Evolutionary conservation across 2,888 invertebrate species (phyloP).

Genomic region (Stenodera caucasica): DNA sequence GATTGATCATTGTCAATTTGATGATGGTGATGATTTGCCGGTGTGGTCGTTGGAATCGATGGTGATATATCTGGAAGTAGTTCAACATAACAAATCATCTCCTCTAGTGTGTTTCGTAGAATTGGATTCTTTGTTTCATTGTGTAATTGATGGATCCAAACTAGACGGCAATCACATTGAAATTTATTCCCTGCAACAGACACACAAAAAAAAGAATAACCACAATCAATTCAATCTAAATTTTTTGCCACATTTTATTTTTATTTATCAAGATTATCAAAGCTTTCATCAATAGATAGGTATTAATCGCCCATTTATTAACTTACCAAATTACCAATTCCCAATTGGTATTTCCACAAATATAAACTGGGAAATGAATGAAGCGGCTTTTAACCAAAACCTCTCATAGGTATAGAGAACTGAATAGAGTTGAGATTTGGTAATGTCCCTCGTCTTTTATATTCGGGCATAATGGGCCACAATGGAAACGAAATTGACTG

Average conservation of each 20-base stretch:
- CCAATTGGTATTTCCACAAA: background rate
- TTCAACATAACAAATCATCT: slow-evolving; percentile 71
- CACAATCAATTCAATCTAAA: too few species aligned
- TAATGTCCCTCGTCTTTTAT: background rate
- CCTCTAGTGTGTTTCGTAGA: slow-evolving; percentile 69
- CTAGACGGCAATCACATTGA: slow-evolving; percentile 79
- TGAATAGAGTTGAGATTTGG: background rate
- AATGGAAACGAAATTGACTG: background rate
- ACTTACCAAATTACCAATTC: background rate
- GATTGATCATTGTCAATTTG: slow-evolving; percentile 21
- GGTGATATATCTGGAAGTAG: slow-evolving; percentile 22
- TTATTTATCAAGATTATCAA: too few species aligned
- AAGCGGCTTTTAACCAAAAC: background rate
- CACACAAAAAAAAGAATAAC: too few species aligned
- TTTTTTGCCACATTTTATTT: too few species aligned
- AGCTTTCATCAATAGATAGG: background rate
- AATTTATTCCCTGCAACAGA: slow-evolving; percentile 80
- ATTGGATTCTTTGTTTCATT: slow-evolving; percentile 74
- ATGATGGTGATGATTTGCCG: slow-evolving; percentile 13
- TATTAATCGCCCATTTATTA: background rate
- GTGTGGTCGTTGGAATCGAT: slow-evolving; percentile 22
- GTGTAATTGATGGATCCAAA: slow-evolving; percentile 75
- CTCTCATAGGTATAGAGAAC: background rate
- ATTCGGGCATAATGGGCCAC: background rate
- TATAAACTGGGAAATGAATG: background rate